phyloP scores from a whole-genome alignment of 1,140 invertebrate genomes.

The Asobara japonica region DNA sequence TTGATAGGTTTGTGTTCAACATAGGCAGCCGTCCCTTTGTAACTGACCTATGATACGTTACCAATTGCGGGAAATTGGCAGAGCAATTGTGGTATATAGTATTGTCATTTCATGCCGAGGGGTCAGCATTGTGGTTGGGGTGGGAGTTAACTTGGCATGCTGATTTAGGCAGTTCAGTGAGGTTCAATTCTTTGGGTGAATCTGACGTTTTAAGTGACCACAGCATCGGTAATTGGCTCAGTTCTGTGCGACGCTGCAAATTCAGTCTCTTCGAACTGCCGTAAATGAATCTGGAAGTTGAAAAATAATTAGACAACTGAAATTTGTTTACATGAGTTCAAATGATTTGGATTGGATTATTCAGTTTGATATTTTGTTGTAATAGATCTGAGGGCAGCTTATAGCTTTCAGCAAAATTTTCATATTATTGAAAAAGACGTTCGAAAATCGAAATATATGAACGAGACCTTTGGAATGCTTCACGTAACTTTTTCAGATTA shows the following conservation, averaged over 20 bases:
- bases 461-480: too few species aligned
- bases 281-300: conserved; percentile 67
- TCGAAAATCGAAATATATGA: too few species aligned
- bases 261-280: conserved; percentile 69
- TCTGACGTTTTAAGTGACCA: neutral
- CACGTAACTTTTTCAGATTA: too few species aligned
- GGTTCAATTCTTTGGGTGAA: neutral
- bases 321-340: too few species aligned
- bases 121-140: neutral
- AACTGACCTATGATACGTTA: neutral
- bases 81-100: neutral
- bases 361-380: too few species aligned
- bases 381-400: too few species aligned
- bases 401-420: too few species aligned
- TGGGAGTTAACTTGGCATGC: neutral
- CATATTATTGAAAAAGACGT: too few species aligned
- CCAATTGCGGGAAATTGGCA: neutral
- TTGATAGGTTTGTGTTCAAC: neutral
- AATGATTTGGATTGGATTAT: too few species aligned
- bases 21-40: too few species aligned
- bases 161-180: neutral
- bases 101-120: neutral
- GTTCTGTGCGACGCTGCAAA: conserved; percentile 58
- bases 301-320: neutral
- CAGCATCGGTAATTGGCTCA: conserved; percentile 1